phyloP scores from a whole-genome alignment of 2,797 vertebrate genomes.

The Ibycter americanus region DNA sequence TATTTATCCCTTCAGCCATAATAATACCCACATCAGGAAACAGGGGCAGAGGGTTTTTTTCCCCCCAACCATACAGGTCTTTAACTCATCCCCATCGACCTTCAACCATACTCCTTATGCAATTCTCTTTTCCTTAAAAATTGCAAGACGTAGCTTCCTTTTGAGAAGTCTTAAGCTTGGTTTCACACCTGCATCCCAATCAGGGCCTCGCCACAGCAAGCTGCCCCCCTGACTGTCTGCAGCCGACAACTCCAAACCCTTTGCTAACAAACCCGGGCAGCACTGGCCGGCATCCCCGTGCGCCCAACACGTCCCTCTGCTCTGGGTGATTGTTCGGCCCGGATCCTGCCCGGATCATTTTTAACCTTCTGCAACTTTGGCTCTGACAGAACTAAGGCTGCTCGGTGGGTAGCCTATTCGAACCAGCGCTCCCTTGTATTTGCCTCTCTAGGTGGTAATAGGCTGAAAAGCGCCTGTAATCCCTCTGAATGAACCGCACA shows the following conservation, averaged over 20 bases:
- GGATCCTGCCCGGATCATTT: neutral
- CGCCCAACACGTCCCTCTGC: neutral
- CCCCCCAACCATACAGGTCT: neutral
- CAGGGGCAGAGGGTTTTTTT: accelerated
- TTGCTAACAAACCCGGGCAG: neutral
- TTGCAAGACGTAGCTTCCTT: neutral
- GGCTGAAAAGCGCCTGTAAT: constrained; percentile 40
- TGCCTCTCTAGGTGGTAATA: constrained; percentile 45
- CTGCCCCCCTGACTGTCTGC: neutral
- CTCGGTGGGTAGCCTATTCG: neutral
- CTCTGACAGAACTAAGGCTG: constrained; percentile 19
- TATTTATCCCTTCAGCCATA: neutral
- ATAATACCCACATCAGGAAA: neutral
- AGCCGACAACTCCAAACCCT: neutral
- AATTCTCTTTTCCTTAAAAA: neutral
- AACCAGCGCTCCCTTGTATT: constrained; percentile 2
- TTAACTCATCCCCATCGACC: neutral
- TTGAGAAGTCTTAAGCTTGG: accelerated
- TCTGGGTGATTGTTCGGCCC: accelerated
- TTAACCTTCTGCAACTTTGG: neutral
- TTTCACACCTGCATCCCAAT: neutral
- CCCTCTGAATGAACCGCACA: neutral
- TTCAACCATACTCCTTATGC: neutral
- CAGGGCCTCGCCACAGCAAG: accelerated
- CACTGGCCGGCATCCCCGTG: accelerated